Base-by-base conservation (phyloP, 1,140 invertebrate species). In the Dryas iulia region DNA sequence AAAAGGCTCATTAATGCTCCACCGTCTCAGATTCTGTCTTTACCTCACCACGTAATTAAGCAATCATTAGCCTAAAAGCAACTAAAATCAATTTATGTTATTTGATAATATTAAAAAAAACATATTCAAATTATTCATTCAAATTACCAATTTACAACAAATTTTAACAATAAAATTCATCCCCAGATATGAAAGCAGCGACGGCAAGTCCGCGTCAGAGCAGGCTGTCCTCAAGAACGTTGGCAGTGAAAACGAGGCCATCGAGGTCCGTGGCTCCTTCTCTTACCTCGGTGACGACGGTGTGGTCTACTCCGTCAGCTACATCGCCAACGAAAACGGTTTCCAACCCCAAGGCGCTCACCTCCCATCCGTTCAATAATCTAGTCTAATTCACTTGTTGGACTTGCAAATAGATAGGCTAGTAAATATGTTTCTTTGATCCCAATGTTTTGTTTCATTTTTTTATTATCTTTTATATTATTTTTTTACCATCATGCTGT, bases 161-260 rank as follows among this genome's bases (percentile, higher is more conserved):
- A 54, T 54, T 54, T 24, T 24, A 54, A 54, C 12, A 54, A 2
- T n/a, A 25, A 54, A 54, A 18, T 54, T 54, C 11, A 24, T n/a
- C 5, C 23, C 53, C 11, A 74, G 69, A 5, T 93, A 92, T 35
- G 92, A 94, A 74, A 92, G 94, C 10, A 94, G 92, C 69, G 93
- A 95, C 69, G 95, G 94, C 25, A 92, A 93, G 54, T 74, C 81
- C 3, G 90, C 92, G 1, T 94, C 94, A 77, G 81, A 87, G 47
- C 14, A 26, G 0, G 95, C 92, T 2, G 79, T 91, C 14, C 68
- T 95, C 1, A 91, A 92, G 60, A 94, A 94, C 71, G 76, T 81
- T 12, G 94, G 94, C 31, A 82, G 92, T 7, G 94, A 95, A 33
- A 93, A 94, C 68, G 93, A 95, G 71, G 90, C 90, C 11, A 73